phyloP scores from a whole-genome alignment of 2,888 invertebrate species.

The Lochmaea capreae region DNA sequence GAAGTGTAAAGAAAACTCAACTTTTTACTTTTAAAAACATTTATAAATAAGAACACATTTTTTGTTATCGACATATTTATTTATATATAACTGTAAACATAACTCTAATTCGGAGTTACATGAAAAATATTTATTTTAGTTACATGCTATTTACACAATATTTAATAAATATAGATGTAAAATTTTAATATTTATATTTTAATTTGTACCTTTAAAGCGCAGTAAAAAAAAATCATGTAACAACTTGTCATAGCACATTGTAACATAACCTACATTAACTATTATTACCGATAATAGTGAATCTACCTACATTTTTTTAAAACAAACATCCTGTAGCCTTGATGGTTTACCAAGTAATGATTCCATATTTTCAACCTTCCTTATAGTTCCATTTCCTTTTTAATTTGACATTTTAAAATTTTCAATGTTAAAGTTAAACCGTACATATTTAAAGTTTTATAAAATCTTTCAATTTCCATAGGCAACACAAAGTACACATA shows the following conservation, averaged over 20 bases:
- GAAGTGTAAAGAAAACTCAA: slow-evolving; percentile 66
- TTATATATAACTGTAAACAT: slow-evolving; percentile 43
- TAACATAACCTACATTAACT: too few species aligned
- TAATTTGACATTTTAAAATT: too few species aligned
- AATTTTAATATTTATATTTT: slow-evolving; percentile 34
- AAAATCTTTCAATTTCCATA: too few species aligned
- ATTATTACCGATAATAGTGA: too few species aligned
- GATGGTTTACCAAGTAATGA: too few species aligned
- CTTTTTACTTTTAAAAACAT: slow-evolving; percentile 40
- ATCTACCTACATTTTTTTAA: too few species aligned
- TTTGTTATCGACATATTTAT: slow-evolving; percentile 48
- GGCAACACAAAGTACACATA: too few species aligned
- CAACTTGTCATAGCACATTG: slow-evolving; percentile 7
- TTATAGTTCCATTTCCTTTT: too few species aligned
- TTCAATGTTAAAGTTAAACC: too few species aligned
- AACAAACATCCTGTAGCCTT: too few species aligned
- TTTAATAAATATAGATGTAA: slow-evolving; percentile 48
- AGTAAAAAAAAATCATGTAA: slow-evolving; percentile 26
- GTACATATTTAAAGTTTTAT: too few species aligned
- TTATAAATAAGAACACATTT: slow-evolving; percentile 44
- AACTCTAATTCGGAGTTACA: slow-evolving; percentile 43
- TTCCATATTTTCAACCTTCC: too few species aligned
- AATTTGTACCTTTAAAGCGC: slow-evolving; percentile 45
- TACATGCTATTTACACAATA: slow-evolving; percentile 47
- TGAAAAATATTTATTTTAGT: slow-evolving; percentile 51